Evolutionary conservation across 2,113 vertebrate species (phyloP).

Genomic region (Podilymbus podiceps): DNA sequence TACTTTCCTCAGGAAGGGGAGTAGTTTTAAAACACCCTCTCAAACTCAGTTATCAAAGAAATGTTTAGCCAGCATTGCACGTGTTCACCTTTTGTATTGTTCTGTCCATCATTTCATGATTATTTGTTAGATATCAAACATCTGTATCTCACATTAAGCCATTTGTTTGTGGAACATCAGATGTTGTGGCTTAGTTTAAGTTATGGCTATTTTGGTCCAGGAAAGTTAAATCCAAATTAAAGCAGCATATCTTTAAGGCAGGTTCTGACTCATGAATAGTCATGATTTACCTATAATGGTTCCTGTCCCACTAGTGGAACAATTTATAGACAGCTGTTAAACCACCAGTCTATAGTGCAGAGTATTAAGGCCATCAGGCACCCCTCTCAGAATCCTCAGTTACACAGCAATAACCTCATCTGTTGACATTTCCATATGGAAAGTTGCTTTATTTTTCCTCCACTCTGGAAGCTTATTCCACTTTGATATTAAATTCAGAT

Average conservation of each 20-base stretch:
- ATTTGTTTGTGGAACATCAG: not conserved
- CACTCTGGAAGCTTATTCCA: not conserved
- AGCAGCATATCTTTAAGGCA: not conserved
- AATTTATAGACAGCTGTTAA: not conserved
- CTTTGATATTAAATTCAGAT: not conserved
- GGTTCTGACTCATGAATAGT: not conserved
- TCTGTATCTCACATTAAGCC: not conserved
- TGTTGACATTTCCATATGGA: not conserved
- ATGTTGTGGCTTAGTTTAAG: not conserved
- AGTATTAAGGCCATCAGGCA: not conserved
- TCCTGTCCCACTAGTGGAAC: not conserved
- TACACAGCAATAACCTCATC: not conserved
- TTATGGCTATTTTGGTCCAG: not conserved
- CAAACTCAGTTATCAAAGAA: not conserved
- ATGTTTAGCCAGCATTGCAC: not conserved
- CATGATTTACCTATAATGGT: not conserved
- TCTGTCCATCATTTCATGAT: not conserved
- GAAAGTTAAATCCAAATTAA: not conserved
- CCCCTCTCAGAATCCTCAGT: not conserved
- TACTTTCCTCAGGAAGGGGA: not conserved
- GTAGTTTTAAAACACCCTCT: not conserved
- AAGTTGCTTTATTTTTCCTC: not conserved
- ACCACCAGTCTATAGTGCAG: not conserved
- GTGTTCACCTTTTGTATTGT: not conserved
- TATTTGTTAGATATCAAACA: not conserved